Base-by-base conservation (phyloP, 2,797 vertebrate species). In the Enteromius viviparus region DNA sequence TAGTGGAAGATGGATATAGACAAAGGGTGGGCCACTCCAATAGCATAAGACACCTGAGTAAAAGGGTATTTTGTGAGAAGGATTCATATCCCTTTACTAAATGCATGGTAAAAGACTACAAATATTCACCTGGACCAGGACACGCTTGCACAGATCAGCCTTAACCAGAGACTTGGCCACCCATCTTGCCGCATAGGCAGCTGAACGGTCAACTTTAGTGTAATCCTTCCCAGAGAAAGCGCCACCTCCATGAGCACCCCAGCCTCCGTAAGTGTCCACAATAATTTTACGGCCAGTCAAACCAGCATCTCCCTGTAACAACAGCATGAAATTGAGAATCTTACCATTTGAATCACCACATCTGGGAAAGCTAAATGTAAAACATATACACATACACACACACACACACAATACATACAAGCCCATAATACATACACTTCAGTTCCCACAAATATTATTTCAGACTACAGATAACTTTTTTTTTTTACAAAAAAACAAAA, bases 141-240 rank as follows among this genome's bases (percentile, higher is more conserved):
- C 98, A 40, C 97, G 94, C 85, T 91, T 96, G 94, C 98, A 99
- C 76, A 99, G 96, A 64, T 95, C 96, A 3, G 96, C 95, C 92
- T 96, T 98, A 71, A 99, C 96, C 62, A 99, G 95, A 83, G 97
- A 99, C 82, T 99, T 99, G 90, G 97, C 97, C 81, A 98, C 97
- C 97, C 97, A 98, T 84, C 97, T 97, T 0, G 97, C 97, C 5
- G 98, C 97, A 0, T 99, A 99, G 55, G 97, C 97, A 7, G 97
- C 98, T 0, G 97, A 99, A 66, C 97, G 96, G 87, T 99, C 97
- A 76, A 99, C 98, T 86, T 99, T 99, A 53, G 97, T 99, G 93
- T 99, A 99, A 91, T 99, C 98, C 90, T 99, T 99, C 19, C 98
- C 98, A 19, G 97, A 99, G 89, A 99, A 99, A 15, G 98, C 97